Conservation (phyloP, 37 sponge, comb jelly and placozoan genomes). For the Eunapius fragilis region DNA sequence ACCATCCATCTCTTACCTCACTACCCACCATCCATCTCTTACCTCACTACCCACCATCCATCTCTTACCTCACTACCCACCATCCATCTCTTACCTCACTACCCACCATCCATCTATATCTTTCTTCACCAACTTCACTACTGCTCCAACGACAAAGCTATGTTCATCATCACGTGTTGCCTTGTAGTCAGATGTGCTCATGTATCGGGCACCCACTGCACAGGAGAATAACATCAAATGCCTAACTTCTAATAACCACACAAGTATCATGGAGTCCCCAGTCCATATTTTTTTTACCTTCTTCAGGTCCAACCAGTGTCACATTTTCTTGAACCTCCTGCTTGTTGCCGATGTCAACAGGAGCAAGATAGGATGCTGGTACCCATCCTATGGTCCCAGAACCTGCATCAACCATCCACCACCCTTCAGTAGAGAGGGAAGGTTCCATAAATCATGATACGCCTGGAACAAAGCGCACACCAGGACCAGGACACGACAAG, state of each 20-base stretch:
- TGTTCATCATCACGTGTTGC: constrained; percentile 59
- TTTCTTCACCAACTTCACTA: constrained; percentile 58
- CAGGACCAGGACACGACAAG: too few species aligned
- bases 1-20: too few species aligned
- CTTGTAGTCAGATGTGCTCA: constrained; percentile 60
- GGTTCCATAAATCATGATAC: too few species aligned
- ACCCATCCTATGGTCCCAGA: constrained; percentile 40
- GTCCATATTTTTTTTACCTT: constrained; percentile 16
- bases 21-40: too few species aligned
- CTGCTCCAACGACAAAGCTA: constrained; percentile 61
- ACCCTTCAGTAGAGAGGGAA: constrained; percentile 10
- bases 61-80: background rate
- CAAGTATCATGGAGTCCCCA: background rate
- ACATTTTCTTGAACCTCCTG: constrained; percentile 44
- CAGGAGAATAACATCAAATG: background rate
- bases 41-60: background rate
- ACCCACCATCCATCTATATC: constrained; percentile 67
- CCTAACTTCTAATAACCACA: background rate
- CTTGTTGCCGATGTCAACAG: constrained; percentile 20
- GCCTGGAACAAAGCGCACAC: too few species aligned
- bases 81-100: constrained; percentile 25
- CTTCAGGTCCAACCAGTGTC: constrained; percentile 20
- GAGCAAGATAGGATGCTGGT: constrained; percentile 47
- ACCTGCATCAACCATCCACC: constrained; percentile 45
- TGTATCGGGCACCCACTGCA: constrained; percentile 54